Base-by-base conservation (phyloP, 1,140 invertebrate genomes). In the Delia radicum region DNA sequence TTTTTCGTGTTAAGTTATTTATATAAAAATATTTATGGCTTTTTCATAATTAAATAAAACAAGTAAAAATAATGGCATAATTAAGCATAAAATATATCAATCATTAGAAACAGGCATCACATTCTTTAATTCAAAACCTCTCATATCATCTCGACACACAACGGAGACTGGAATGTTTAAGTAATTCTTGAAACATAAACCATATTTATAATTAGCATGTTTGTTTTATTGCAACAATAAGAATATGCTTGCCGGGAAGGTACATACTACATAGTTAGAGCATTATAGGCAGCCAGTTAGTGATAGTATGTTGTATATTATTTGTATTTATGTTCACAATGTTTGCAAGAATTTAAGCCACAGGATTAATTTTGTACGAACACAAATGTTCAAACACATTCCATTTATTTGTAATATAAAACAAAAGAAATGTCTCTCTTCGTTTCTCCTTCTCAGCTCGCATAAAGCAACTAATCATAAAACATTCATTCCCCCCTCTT, bases 121-220 rank as follows among this genome's bases (percentile, higher is more conserved):
- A n/a, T 21, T 21, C 21, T n/a, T 2, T 55, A 10, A 10, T 37
- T 37, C 33, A 37, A 10, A 18, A n/a, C n/a, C n/a, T n/a, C 48
- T 24, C n/a, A 55, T 3, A 55, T 55, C 24, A n/a, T n/a, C n/a
- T n/a, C n/a, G n/a, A n/a, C n/a, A n/a, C n/a, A n/a, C n/a, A n/a
- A n/a, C n/a, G n/a, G n/a, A n/a, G n/a, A n/a, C n/a, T n/a, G n/a
- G n/a, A n/a, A n/a, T n/a, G n/a, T n/a, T n/a, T n/a, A n/a, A n/a
- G n/a, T n/a, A n/a, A n/a, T n/a, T n/a, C n/a, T 55, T 55, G 48
- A 55, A 55, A 55, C 48, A 55, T 55, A 55, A 55, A 55, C 18
- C 48, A 55, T 55, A 18, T 55, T 55, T 55, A 55, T 55, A 55
- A 55, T 55, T 55, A 55, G 48, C 21, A 3, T 55, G 48, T 18